Percentiles rank a stretch among this genome's conserved stretches.
Conservation (phyloP, 2,888 invertebrate species). For the Eumerus sabulonum region DNA sequence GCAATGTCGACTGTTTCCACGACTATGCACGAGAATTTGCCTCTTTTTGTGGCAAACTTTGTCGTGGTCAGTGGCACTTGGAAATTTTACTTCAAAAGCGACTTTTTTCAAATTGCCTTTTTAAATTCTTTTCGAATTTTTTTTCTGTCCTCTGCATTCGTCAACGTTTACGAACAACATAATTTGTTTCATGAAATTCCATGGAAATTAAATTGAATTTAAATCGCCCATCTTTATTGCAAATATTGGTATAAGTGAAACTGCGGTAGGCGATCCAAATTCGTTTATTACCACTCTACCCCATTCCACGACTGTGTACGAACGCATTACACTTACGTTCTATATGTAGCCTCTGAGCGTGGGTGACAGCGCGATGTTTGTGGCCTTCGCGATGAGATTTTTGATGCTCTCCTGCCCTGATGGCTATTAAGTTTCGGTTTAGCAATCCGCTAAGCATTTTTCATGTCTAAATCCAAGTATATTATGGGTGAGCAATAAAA, state of each 20-base stretch:
- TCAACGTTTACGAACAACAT: slow-evolving; percentile 40
- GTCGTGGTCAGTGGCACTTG: slow-evolving; percentile 19
- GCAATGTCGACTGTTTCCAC: slow-evolving; percentile 3
- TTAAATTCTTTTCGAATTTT: slow-evolving; percentile 42
- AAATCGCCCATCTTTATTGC: slow-evolving; percentile 47
- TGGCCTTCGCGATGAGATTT: no score
- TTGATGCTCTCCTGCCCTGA: neutral
- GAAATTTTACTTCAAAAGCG: neutral
- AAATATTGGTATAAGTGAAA: slow-evolving; percentile 36
- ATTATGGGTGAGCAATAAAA: slow-evolving; percentile 18
- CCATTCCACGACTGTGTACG: slow-evolving; percentile 35
- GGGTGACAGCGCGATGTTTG: slow-evolving; percentile 1
- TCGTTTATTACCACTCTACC: slow-evolving; percentile 26
- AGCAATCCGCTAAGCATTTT: slow-evolving; percentile 10
- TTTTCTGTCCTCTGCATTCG: slow-evolving; percentile 30
- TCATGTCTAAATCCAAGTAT: slow-evolving; percentile 6
- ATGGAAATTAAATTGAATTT: slow-evolving; percentile 59
- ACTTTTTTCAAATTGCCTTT: slow-evolving; percentile 19
- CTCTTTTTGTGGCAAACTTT: slow-evolving; percentile 43
- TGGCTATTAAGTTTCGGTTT: slow-evolving; percentile 7
- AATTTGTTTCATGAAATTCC: slow-evolving; percentile 43
- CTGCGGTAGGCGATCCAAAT: slow-evolving; percentile 8
- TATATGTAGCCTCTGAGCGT: slow-evolving; percentile 34
- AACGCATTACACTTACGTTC: slow-evolving; percentile 60
- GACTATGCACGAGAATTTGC: neutral